Evolutionary conservation across 2,797 vertebrate species (phyloP), one percentile per base, ranked within the genome.

Genomic region (Crax fasciolata): DNA sequence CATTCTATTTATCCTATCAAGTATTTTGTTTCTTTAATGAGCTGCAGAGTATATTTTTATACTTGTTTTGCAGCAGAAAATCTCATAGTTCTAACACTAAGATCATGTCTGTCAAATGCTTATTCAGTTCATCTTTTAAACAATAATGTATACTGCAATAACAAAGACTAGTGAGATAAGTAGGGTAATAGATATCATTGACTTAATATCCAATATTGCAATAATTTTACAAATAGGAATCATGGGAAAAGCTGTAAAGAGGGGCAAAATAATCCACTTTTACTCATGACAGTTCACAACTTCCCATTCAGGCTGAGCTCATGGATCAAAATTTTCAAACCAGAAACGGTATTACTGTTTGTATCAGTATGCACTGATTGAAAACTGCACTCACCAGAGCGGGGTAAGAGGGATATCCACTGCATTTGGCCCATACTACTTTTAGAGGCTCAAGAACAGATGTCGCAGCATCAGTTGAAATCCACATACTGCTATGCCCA

Each of bases 351-450:
- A 49, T 41, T 52, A 27, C 9, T 28, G 35, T 20, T 20, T n/a
- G 30, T n/a, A n/a, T 20, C 54, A 55, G 18, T 55, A 18, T 2
- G 8, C 55, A 44, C 39, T 63, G 48, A 30, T 11, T 25, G 41
- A 39, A 68, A 62, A 49, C 11, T n/a, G 17, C 44, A 99, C 99
- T 99, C 98, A 99, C 99, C 99, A 99, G 98, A 93, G 99, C 99
- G 76, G 99, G 99, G 97, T 99, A 99, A 80, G 99, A 99, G 61
- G 99, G 99, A 97, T 99, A 99, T 96, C 99, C 99, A 71, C 99
- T 99, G 98, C 99, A 99, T 98, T 99, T 99, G 98, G 99, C 99
- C 99, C 99, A 99, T 91, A 99, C 99, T 97, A 99, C 99, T 97
- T 99, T 99, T 92, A 99, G 98, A 94, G 99, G 99, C 98, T 99